phyloP scores from a whole-genome alignment of 1,140 invertebrate genomes.

The Belonocnema kinseyi region DNA sequence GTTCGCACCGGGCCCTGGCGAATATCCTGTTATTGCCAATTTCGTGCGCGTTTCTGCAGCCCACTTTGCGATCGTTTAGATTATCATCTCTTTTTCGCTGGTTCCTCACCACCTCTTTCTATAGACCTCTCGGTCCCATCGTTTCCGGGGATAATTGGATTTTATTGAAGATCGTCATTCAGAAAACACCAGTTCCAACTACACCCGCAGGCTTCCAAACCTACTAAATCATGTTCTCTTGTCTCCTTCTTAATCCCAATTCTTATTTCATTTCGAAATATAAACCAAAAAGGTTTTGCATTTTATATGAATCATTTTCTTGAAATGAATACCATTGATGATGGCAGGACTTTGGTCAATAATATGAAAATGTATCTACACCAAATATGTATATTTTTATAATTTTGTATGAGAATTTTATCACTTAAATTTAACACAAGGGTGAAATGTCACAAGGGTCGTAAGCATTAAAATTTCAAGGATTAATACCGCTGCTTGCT shows the following conservation, averaged over 20 bases:
- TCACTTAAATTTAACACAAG: neutral
- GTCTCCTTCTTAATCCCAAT: neutral
- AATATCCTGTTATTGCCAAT: slow-evolving; percentile 70
- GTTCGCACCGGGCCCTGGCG: slow-evolving; percentile 58
- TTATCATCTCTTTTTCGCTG: slow-evolving; percentile 65
- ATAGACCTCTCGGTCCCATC: slow-evolving; percentile 15
- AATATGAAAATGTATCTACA: too few relatives aligned
- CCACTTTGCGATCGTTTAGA: slow-evolving; percentile 73
- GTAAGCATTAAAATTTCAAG: slow-evolving; percentile 51
- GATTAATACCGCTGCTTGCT: slow-evolving; percentile 48
- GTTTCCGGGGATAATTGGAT: slow-evolving; percentile 27
- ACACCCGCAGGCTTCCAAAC: neutral
- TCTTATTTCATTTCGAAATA: neutral
- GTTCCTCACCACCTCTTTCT: neutral
- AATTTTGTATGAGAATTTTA: too few relatives aligned
- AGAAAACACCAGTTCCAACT: slow-evolving; percentile 22
- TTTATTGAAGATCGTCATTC: slow-evolving; percentile 23
- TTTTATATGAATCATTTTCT: neutral
- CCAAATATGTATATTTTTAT: too few relatives aligned
- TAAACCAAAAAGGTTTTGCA: neutral
- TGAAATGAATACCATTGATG: too few relatives aligned
- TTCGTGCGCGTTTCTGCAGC: slow-evolving; percentile 65
- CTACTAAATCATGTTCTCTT: neutral
- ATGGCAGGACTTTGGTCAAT: too few relatives aligned
- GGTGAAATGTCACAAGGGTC: slow-evolving; percentile 26